Conservation (phyloP, 2,888 invertebrate genomes). For the Apodemia hepburni region DNA sequence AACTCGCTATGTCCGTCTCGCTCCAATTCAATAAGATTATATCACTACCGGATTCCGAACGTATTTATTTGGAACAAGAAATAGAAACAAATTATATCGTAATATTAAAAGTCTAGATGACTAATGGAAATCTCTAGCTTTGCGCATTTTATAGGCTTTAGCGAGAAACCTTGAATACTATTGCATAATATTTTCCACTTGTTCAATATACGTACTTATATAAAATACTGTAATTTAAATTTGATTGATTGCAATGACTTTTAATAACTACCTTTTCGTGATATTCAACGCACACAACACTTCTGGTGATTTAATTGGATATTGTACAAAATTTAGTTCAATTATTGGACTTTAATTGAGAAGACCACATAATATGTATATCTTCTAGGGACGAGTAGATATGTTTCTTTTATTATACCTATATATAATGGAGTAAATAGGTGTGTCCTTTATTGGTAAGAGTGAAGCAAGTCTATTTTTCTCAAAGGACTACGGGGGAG, state of each 20-base stretch:
- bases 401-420: too few species aligned
- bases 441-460: too few species aligned
- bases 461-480: too few species aligned
- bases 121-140: conserved; percentile 3
- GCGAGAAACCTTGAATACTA: neutral
- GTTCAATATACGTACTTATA: neutral
- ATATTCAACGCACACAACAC: too few species aligned
- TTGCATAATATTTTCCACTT: neutral
- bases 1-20: conserved; percentile 40
- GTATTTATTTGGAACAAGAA: conserved; percentile 33
- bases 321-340: too few species aligned
- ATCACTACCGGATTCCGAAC: conserved; percentile 70
- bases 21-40: conserved; percentile 42
- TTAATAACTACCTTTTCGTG: too few species aligned
- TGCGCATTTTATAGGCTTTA: neutral
- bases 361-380: too few species aligned
- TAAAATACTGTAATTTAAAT: neutral
- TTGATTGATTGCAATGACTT: neutral
- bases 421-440: too few species aligned
- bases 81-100: conserved; percentile 12
- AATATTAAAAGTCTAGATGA: conserved; percentile 8
- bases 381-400: too few species aligned
- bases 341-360: too few species aligned
- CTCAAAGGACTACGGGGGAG: too few species aligned
- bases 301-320: too few species aligned